Conservation (phyloP, 2,797 vertebrate species). For the Phrynocephalus vlangalii region DNA sequence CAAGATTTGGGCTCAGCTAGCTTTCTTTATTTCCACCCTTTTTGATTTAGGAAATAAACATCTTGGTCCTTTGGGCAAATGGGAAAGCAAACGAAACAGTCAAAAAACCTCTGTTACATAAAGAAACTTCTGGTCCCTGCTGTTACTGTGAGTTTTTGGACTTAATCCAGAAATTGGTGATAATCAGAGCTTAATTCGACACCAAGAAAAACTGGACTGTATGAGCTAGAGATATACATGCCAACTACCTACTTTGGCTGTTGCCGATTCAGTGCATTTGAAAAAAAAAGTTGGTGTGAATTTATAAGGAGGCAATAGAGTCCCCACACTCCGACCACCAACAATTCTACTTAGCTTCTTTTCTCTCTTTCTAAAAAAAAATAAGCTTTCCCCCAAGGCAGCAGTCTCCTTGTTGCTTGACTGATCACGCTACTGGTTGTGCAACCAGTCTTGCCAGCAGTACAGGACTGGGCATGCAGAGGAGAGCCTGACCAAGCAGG, state of each 20-base stretch:
- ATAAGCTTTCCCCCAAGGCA: neutral
- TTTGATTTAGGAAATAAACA: neutral
- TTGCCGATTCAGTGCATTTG: too few species aligned
- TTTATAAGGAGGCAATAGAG: neutral
- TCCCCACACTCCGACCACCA: too few species aligned
- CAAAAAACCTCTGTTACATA: neutral
- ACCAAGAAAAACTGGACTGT: neutral
- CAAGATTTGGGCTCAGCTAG: neutral
- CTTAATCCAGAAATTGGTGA: neutral
- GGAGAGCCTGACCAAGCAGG: neutral
- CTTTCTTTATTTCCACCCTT: neutral
- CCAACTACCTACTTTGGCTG: neutral
- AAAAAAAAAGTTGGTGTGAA: neutral
- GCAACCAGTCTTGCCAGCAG: too few species aligned
- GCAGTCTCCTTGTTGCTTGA: too few species aligned
- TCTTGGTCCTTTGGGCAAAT: neutral
- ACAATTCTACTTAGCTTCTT: neutral
- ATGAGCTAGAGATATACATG: neutral
- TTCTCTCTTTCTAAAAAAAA: neutral
- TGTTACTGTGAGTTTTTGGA: neutral
- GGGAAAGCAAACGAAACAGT: too few species aligned
- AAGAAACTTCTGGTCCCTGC: neutral
- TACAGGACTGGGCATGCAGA: neutral
- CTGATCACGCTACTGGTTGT: neutral
- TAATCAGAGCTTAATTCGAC: neutral